phyloP scores from a whole-genome alignment of 2,113 vertebrate species.

The Charadrius vociferus region DNA sequence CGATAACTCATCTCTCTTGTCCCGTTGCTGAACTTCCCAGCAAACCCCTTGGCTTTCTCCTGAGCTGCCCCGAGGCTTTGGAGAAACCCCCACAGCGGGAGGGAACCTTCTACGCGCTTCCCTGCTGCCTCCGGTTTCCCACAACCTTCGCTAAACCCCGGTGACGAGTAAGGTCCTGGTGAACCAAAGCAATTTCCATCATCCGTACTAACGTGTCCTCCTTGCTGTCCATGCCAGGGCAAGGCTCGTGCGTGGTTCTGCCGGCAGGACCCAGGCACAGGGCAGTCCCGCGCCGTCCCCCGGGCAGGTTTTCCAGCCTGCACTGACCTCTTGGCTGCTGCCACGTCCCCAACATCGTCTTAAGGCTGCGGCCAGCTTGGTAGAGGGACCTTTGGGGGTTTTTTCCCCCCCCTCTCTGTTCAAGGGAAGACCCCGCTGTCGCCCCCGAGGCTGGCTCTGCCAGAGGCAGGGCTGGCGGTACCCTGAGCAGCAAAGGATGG shows the following conservation, averaged over 20 bases:
- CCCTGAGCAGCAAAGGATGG: neutral
- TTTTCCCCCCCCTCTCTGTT: neutral
- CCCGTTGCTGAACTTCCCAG: neutral
- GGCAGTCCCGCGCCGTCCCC: accelerated
- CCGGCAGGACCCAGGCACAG: neutral
- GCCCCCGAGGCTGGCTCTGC: neutral
- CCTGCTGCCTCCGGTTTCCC: neutral
- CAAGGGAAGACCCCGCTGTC: no score
- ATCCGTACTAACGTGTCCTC: accelerated
- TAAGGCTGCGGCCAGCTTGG: neutral
- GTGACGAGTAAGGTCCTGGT: accelerated
- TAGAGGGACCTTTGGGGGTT: accelerated
- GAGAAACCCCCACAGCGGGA: neutral
- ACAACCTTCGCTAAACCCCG: neutral
- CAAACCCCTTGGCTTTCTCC: neutral
- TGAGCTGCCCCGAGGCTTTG: neutral
- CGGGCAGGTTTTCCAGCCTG: neutral
- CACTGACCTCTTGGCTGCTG: neutral
- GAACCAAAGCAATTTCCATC: neutral
- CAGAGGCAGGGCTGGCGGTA: neutral
- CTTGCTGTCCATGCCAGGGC: neutral
- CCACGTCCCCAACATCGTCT: accelerated
- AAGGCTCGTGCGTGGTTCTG: neutral
- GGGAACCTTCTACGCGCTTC: neutral
- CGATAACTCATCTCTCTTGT: neutral